Percentiles rank a stretch among this genome's conserved stretches.
These are phyloP conservation scores for Triplophysa tibetana DNA, from an alignment of 2,113 vertebrate species.

Conservation along the genomic window DNA sequence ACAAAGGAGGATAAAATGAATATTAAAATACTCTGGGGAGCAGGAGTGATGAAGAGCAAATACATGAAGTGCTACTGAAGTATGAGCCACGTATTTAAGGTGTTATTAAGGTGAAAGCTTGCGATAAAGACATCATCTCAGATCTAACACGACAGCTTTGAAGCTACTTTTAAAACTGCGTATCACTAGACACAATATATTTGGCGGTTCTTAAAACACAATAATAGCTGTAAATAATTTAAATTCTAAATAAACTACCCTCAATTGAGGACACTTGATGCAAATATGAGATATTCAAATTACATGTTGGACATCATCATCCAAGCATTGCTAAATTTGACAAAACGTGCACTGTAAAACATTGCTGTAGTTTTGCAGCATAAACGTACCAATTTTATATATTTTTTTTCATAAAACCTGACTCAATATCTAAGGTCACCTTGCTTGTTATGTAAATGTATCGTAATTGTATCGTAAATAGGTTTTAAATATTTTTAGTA, in stretches of 20 bases:
- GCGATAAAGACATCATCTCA: neutral
- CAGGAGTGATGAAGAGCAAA: conserved; percentile 1
- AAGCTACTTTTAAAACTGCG: neutral
- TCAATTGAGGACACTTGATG: neutral
- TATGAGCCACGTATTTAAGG: neutral
- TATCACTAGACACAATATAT: neutral
- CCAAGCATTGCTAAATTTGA: neutral
- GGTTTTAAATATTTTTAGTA: no score
- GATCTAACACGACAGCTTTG: neutral
- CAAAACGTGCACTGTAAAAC: no score
- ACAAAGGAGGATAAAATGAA: conserved; percentile 18
- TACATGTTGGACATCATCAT: neutral
- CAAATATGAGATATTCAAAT: neutral
- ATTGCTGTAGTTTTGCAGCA: no score
- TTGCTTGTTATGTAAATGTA: no score
- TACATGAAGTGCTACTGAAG: neutral
- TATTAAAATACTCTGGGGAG: conserved; percentile 29
- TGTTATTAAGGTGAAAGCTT: conserved; percentile 7
- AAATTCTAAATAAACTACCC: no score
- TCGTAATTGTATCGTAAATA: no score
- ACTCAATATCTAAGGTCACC: no score
- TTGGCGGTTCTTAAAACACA: neutral
- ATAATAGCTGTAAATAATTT: no score
- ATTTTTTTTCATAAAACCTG: no score
- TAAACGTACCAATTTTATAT: no score